Evolutionary conservation across 2,888 invertebrate genomes (phyloP).

Genomic region (Eurytoma adleriae): DNA sequence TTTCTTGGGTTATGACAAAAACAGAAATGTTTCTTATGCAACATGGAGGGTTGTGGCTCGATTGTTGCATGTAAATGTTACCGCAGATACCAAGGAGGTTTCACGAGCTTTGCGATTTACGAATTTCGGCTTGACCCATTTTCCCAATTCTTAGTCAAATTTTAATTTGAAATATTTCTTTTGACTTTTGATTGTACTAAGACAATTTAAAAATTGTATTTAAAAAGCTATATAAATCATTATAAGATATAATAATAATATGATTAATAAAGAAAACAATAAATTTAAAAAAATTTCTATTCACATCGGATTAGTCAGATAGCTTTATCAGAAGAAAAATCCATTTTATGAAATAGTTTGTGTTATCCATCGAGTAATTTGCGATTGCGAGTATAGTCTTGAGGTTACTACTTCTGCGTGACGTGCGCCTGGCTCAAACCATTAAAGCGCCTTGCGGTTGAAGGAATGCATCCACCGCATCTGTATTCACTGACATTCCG

Average conservation of each 20-base stretch:
- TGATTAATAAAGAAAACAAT: too few species aligned
- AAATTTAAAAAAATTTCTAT: too few species aligned
- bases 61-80: constrained; percentile 25
- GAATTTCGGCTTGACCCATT: constrained; percentile 39
- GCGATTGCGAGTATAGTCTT: constrained; percentile 49
- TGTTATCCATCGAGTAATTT: constrained; percentile 34
- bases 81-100: constrained; percentile 9
- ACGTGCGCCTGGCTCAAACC: constrained; percentile 3
- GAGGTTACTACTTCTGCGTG: constrained; percentile 19
- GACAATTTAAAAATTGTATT: too few species aligned
- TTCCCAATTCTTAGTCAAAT: constrained; percentile 41
- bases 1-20: background rate
- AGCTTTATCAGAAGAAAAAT: constrained; percentile 6
- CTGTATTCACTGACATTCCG: constrained; percentile 50
- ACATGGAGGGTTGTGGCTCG: background rate
- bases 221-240: too few species aligned
- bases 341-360: constrained; percentile 6
- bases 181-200: too few species aligned
- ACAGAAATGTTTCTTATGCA: constrained; percentile 18
- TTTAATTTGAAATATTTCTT: background rate
- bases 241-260: too few species aligned
- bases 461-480: constrained; percentile 35
- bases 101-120: constrained; percentile 22
- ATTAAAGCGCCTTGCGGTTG: constrained; percentile 38
- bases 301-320: too few species aligned